Conservation (phyloP, 2,888 invertebrate genomes). For the Caenorhabditis uteleia region DNA sequence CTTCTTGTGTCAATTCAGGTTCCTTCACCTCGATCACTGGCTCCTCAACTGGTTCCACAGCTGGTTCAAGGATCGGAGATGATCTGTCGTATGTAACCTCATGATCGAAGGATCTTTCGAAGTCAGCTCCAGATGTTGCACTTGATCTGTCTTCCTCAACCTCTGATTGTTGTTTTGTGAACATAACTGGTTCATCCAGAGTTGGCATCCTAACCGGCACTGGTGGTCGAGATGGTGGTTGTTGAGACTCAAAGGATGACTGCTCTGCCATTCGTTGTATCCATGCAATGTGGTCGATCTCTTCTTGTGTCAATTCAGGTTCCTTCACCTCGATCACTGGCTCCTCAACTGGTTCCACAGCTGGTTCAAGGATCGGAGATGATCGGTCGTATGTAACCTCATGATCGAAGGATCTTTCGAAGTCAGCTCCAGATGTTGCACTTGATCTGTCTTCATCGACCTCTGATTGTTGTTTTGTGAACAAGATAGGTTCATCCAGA, state of each 20-base stretch:
- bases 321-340: background rate
- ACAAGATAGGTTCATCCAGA: background rate
- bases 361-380: background rate
- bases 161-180: background rate
- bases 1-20: background rate
- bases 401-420: background rate
- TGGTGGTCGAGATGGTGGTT: background rate
- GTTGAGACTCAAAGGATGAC: background rate
- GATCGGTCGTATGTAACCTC: background rate
- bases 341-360: background rate
- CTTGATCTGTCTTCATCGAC: background rate
- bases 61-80: background rate
- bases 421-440: slow-evolving; percentile 2
- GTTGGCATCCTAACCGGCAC: background rate
- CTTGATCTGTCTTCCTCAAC: background rate
- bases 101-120: background rate
- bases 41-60: background rate
- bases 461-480: slow-evolving; percentile 1
- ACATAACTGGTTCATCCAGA: too few species aligned
- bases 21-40: background rate
- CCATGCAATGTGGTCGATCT: background rate
- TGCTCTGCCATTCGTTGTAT: background rate
- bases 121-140: background rate
- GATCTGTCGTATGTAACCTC: background rate
- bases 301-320: background rate